These are phyloP conservation scores for Datnioides undecimradiatus DNA, from an alignment of 2,113 vertebrate genomes.

Conservation along the genomic window DNA sequence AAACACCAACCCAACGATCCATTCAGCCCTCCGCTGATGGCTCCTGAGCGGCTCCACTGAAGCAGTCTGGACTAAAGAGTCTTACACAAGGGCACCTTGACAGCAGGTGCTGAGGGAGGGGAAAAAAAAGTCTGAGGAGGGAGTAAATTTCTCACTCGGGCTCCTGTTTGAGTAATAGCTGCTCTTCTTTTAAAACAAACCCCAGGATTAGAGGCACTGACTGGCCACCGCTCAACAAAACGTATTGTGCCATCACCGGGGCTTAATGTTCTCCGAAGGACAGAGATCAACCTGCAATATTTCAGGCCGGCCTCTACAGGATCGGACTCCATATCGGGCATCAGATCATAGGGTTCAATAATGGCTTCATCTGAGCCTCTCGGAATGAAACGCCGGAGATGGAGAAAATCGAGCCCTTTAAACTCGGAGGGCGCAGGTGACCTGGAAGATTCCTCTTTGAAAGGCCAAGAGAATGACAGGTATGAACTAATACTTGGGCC, in stretches of 20 bases:
- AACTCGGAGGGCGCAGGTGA: constrained; percentile 50
- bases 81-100: constrained; percentile 49
- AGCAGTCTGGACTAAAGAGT: background rate
- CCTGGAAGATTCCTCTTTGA: constrained; percentile 48
- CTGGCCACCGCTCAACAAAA: constrained; percentile 18
- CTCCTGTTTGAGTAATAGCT: constrained; percentile 46
- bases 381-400: constrained; percentile 43
- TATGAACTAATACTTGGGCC: constrained; percentile 28
- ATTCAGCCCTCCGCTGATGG: background rate
- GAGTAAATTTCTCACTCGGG: constrained; percentile 53
- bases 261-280: constrained; percentile 65
- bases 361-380: constrained; percentile 60
- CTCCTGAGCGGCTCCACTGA: constrained; percentile 15
- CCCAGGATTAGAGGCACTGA: constrained; percentile 39
- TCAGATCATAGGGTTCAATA: constrained; percentile 71
- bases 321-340: constrained; percentile 44
- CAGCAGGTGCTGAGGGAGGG: constrained; percentile 16
- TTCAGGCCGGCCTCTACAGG: constrained; percentile 57
- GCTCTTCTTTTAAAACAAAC: constrained; percentile 46
- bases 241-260: constrained; percentile 45
- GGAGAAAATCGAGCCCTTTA: constrained; percentile 58
- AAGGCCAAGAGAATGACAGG: constrained; percentile 38
- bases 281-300: constrained; percentile 67
- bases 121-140: background rate
- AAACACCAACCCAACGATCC: background rate